Evolutionary conservation across 23 tunicate genomes (phyloP), one percentile per base, ranked within the genome.

Genomic region (Trididemnum nubilum): DNA sequence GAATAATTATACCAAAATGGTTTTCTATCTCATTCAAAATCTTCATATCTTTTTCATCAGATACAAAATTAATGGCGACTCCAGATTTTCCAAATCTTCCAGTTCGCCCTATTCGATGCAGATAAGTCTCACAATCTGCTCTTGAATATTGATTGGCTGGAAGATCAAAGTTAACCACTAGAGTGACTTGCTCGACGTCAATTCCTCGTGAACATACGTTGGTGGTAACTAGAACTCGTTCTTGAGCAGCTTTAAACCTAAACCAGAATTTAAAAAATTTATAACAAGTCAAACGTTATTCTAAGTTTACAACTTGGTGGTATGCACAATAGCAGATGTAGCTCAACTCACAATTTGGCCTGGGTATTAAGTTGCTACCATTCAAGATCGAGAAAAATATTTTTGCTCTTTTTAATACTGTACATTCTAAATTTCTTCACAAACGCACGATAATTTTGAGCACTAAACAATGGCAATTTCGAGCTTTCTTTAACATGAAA

Each of bases 31-130:
- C 87, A 35, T 49, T 51, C 0, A 95, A 34, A 37, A 95, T 54
- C 22, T 40, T 72, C 83, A 71, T 51, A 51, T 95, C 99, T 15
- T 75, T 71, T 2, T 86, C 86, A 44, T 83, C 51, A 19, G 78
- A 34, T 26, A 95, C 89, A 72, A 95, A 95, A 37, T 95, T 95
- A 52, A 95, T 90, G 0, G 99, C 99, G 1, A 95, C 90, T 2
- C 99, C 99, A 35, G 99, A 90, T 73, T 95, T 95, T 73, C 99
- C 99, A 69, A 95, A 95, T 9, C 99, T 81, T 7, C 99, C 99
- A 33, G 99, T 95, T 25, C 99, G 92, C 0, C 99, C 99, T 21
- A 95, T 95, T 38, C 99, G 88, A 78, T 95, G 99, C 27, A 95
- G 77, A 61, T 95, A 95, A 0, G 99, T 95, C 64, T 95, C 99